Evolutionary conservation across 2,113 vertebrate species (phyloP), one percentile per base, ranked within the genome.

Genomic region (Damaliscus lunatus): DNA sequence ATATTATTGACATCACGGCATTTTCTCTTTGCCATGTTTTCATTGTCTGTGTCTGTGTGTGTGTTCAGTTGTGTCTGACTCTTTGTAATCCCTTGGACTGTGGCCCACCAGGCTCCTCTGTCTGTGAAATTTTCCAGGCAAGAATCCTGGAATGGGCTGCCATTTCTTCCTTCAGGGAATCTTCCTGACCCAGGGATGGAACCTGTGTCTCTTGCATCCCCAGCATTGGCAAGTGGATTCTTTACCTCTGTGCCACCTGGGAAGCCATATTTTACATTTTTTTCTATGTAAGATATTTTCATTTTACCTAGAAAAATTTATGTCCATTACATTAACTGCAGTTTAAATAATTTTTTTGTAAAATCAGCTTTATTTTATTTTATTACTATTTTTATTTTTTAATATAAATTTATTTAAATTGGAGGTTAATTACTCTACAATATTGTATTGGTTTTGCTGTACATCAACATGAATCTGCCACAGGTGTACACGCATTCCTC

Each of bases 21-120:
- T 87, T 89, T 85, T 96, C 21, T 88, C 11, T 87, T 74, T 81
- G 16, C 13, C 19, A 29, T 67, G 23, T 83, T 60, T 95, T 62
- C 14, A 29, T 25, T 74, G n/a, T 74, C 31, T 25, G 36, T 43
- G 36, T 43, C 19, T 74, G n/a, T 23, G 36, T 40, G n/a, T 74
- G 11, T 43, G 11, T 40, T 74, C 71, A 74, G 21, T 74, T 13
- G 23, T 74, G 71, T 43, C 71, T 25, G 21, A 43, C 36, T 74
- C 36, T 74, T 74, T 43, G 36, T 43, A 43, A 43, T 74, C 21
- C 36, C 71, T 3, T 77, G 36, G 36, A 27, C 71, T 77, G 71
- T 77, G 71, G 71, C 21, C n/a, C 67, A 23, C 19, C 36, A 77
- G 23, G 36, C 71, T 77, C 23, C 23, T 14, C 71, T 77, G 36